Conservation (phyloP, 2,888 invertebrate genomes). For the Microctonus brassicae region DNA sequence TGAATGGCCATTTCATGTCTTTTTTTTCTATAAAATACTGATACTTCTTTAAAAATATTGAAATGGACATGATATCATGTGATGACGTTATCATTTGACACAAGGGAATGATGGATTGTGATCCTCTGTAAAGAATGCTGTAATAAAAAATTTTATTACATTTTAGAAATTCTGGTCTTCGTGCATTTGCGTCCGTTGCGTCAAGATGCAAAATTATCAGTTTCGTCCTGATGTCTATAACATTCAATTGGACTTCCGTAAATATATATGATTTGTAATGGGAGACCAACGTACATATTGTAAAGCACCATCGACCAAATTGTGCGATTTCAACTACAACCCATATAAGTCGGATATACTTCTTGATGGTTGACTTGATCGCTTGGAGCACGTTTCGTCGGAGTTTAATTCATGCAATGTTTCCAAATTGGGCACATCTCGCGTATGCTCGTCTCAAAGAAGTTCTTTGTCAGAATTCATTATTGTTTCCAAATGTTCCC, state of each 20-base stretch:
- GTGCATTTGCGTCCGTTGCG: neutral
- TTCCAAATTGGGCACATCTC: no score
- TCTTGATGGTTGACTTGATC: no score
- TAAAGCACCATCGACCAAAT: no score
- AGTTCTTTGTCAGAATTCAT: no score
- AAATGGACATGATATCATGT: neutral
- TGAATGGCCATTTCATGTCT: neutral
- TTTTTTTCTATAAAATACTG: neutral
- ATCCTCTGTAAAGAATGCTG: neutral
- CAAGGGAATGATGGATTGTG: neutral
- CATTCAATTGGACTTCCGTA: neutral
- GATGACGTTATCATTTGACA: neutral
- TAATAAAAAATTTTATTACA: neutral
- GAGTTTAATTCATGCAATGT: no score
- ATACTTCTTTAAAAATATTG: neutral
- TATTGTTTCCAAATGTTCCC: no score
- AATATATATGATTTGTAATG: neutral
- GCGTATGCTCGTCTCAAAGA: no score
- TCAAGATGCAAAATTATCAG: neutral
- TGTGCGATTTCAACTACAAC: no score
- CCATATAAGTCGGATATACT: no score
- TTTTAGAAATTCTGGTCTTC: neutral
- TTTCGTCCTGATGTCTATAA: neutral
- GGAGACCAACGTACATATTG: neutral
- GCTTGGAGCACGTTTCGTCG: no score